Base-by-base conservation (phyloP, 2,113 vertebrate species). In the Calyptommatus sinebrachiatus region DNA sequence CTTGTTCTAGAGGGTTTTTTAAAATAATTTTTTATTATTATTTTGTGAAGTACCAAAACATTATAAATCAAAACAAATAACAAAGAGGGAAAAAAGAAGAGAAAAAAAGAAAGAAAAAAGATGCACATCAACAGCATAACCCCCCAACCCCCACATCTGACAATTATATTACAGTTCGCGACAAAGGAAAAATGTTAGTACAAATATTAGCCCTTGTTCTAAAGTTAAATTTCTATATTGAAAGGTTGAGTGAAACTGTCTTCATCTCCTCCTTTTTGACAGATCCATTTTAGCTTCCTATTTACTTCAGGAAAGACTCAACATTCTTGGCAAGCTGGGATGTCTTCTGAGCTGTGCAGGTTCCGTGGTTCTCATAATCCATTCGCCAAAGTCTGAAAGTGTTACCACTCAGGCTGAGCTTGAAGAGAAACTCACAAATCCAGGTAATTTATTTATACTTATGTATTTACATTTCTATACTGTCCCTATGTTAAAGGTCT, bases 241-340 rank as follows among this genome's bases (percentile, higher is more conserved):
- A 82, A 60, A 76, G 73, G 24, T 80, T 69, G 50, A 50, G 85
- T 48, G 41, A 14, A 71, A 63, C 28, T 46, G 6, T 71, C 87
- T 1, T 71, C 79, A 89, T 79, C 87, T 68, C 53, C 83, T 85
- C 53, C 87, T 86, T 29, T 92, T 73, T 80, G 82, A 81, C 94
- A 99, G 98, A 91, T 97, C 97, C 10, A 93, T 99, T 86, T 94
- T 99, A 94, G 97, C 97, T 65, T 98, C 97, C 65, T 97, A 96
- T 85, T 87, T 99, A 65, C 93, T 99, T 85, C 93, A 97, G 85
- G 98, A 99, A 89, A 96, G 95, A 87, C 92, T 99, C 82, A 97
- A 97, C 86, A 90, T 97, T 86, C 91, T 99, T 92, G 98, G 98
- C 71, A 98, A 99, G 91, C 91, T 99, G 48, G 98, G 97, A 62